Percentiles rank a stretch among this genome's conserved stretches.
Conservation (phyloP, 1,140 invertebrate genomes). For the Mycetomoellerius zeteki region DNA sequence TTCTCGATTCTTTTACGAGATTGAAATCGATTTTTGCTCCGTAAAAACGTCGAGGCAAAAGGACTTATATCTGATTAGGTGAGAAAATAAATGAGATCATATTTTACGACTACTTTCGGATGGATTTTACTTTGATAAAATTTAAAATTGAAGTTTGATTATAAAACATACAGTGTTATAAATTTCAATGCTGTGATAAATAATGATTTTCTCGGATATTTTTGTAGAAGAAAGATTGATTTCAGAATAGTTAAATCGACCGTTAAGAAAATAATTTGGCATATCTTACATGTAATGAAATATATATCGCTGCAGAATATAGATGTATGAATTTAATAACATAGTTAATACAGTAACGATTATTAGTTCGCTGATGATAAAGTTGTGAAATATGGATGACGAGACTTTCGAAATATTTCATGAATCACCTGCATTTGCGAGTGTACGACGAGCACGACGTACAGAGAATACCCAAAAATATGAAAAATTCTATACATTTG, state of each 20-base stretch:
- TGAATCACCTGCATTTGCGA: conserved; percentile 3
- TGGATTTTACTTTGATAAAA: neutral
- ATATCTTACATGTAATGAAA: conserved; percentile 1
- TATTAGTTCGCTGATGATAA: neutral
- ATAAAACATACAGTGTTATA: neutral
- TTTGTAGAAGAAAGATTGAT: neutral
- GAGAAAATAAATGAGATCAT: conserved; percentile 3
- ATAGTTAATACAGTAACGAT: neutral
- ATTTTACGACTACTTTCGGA: conserved; percentile 4
- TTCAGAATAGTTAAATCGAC: neutral
- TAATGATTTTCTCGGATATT: conserved; percentile 4
- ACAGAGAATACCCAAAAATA: conserved; percentile 36
- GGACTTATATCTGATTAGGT: neutral
- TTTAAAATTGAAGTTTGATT: conserved; percentile 14
- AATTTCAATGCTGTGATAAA: conserved; percentile 7
- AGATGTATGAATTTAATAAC: neutral
- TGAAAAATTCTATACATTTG: conserved; percentile 77
- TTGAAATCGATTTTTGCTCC: conserved; percentile 2
- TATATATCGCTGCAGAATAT: neutral
- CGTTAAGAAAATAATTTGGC: neutral
- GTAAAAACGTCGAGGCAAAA: neutral
- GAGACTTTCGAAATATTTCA: conserved; percentile 34
- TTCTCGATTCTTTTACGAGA: conserved; percentile 10
- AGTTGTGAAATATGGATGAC: neutral
- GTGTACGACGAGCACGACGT: neutral